These are phyloP conservation scores for Actinia equina DNA, from an alignment of 64 coral and sea anemone species.

Conservation along the genomic window DNA sequence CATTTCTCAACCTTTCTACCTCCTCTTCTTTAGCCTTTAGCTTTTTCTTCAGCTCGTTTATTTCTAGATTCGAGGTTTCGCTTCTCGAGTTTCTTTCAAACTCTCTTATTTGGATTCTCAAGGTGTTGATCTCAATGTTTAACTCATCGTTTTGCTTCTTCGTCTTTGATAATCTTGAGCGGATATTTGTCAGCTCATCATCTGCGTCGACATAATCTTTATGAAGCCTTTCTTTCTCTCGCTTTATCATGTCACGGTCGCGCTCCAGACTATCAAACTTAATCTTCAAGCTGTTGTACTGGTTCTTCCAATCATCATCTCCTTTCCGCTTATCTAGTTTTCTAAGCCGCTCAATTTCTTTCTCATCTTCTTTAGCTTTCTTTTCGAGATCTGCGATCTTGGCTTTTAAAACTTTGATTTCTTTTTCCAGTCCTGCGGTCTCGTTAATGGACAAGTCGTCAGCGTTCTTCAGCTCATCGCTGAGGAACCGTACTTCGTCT, in stretches of 20 bases:
- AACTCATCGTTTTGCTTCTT: conserved; percentile 22
- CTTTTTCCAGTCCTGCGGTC: not conserved
- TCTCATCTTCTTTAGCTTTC: not conserved
- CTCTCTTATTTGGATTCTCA: conserved; percentile 21
- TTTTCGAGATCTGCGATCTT: conserved; percentile 28
- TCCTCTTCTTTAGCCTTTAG: not conserved
- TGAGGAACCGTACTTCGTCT: conserved; percentile 20
- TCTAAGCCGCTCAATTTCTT: conserved; percentile 11
- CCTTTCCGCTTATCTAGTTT: not conserved
- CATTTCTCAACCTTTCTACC: not conserved
- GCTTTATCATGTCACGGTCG: conserved; percentile 7
- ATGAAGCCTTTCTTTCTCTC: conserved; percentile 20
- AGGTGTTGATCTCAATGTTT: conserved; percentile 31
- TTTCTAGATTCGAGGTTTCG: not conserved
- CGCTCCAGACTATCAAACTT: conserved; percentile 17
- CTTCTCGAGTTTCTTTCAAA: not conserved
- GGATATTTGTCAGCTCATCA: conserved; percentile 21
- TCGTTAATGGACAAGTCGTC: conserved; percentile 14
- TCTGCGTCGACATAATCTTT: conserved; percentile 11
- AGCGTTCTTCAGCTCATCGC: conserved; percentile 13
- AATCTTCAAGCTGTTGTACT: conserved; percentile 26
- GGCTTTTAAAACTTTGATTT: not conserved
- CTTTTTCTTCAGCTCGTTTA: not conserved
- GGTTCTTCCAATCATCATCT: conserved; percentile 27
- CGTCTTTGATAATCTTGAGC: not conserved